phyloP scores from a whole-genome alignment of 2,888 invertebrate species.

The Sinopyrophorus schimmeli region DNA sequence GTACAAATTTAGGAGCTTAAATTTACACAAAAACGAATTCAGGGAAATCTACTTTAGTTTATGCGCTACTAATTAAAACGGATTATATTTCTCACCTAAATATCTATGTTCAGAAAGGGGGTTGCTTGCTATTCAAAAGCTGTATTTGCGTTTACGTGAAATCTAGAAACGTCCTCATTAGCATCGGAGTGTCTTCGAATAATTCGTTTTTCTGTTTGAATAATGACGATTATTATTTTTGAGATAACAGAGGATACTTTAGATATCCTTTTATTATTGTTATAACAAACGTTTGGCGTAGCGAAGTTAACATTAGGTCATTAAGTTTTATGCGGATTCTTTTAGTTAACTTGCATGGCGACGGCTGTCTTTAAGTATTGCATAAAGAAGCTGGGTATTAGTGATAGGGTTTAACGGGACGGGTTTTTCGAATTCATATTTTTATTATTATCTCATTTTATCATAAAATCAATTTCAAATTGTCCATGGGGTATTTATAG shows the following conservation, averaged over 20 bases:
- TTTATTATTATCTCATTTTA: too few species aligned
- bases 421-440: too few species aligned
- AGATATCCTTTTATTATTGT: too few species aligned
- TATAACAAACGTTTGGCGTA: too few species aligned
- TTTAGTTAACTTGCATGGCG: constrained; percentile 20
- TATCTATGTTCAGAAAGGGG: constrained; percentile 12
- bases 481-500: too few species aligned
- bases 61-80: constrained; percentile 9
- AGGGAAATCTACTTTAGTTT: constrained; percentile 8
- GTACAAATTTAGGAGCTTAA: neutral
- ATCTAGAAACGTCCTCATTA: too few species aligned
- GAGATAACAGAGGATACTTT: too few species aligned
- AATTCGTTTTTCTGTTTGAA: too few species aligned
- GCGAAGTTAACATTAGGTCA: constrained; percentile 21
- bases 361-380: constrained; percentile 22
- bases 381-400: constrained; percentile 19
- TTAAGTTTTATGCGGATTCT: constrained; percentile 24
- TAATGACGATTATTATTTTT: too few species aligned
- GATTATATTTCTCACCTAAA: constrained; percentile 13
- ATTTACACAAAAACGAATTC: constrained; percentile 7
- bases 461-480: too few species aligned
- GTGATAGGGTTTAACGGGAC: too few species aligned
- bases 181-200: too few species aligned
- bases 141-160: constrained; percentile 1
- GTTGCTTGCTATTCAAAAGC: constrained; percentile 14